Conservation (phyloP, 2,113 vertebrate species). For the Callipepla squamata region DNA sequence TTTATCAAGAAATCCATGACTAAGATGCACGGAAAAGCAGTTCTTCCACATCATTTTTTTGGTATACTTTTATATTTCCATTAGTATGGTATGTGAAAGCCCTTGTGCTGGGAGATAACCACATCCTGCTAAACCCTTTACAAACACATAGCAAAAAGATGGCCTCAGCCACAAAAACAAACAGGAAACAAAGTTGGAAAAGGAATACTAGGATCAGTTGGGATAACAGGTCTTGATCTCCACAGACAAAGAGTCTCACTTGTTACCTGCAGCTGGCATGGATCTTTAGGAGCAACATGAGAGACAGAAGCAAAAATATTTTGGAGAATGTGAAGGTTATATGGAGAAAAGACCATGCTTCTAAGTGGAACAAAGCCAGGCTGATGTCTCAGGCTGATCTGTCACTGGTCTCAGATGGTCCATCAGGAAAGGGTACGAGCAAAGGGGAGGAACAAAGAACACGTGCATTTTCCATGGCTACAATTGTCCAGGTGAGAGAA, state of each 20-base stretch:
- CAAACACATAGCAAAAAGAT: neutral
- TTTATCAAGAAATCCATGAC: neutral
- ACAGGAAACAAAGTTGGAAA: neutral
- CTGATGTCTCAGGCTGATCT: neutral
- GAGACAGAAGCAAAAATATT: neutral
- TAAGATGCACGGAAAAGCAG: neutral
- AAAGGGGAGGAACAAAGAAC: neutral
- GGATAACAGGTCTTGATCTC: neutral
- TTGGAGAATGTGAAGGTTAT: neutral
- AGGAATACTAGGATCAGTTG: neutral
- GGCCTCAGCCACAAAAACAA: neutral
- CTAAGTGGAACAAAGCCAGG: neutral
- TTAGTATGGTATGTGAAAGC: neutral
- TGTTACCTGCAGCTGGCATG: neutral
- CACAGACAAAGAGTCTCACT: rapidly evolving
- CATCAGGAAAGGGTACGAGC: neutral
- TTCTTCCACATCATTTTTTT: neutral
- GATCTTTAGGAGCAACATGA: neutral
- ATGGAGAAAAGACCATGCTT: neutral
- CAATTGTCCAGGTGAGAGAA: neutral
- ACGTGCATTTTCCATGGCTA: neutral
- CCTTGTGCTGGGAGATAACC: neutral
- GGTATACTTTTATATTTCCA: neutral
- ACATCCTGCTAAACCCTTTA: neutral
- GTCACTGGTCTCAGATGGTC: neutral